Base-by-base conservation (phyloP, 2,797 vertebrate genomes). In the Sparus aurata region DNA sequence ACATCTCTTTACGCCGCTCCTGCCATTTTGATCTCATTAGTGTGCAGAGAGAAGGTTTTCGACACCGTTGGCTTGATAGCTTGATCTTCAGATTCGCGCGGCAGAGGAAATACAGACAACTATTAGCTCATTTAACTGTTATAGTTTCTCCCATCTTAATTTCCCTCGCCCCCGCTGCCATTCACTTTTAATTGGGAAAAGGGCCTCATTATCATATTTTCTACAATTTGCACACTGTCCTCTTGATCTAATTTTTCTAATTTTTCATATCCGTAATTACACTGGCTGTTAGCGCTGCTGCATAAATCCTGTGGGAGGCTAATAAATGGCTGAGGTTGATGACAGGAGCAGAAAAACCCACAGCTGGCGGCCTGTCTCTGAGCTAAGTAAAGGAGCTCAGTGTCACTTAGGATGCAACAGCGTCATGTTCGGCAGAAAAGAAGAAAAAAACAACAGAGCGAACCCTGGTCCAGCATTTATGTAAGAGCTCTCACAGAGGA, bases 321-420 rank as follows among this genome's bases (percentile, higher is more conserved):
- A 91, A 92, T 89, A 91, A 92, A 91, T 70, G 83, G 87, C 67
- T 71, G 74, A 85, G 55, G 71, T 72, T 87, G 79, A 85, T 85
- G 87, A 84, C 85, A 75, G 79, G 80, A 86, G 74, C 75, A 82
- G 75, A 86, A 73, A 91, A 87, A 59, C 38, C 69, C 81, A 84
- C 87, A 87, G 84, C 84, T 90, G 83, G 83, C 73, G 47, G 80
- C 22, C 34, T 82, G 71, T 89, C 88, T 87, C 73, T 79, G 79
- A 84, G 79, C 78, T 62, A 58, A 73, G 74, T 74, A 60, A 80
- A 69, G 68, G 71, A 87, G 88, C 85, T 87, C 75, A 67, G 67
- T 78, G 89, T 91, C 81, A 70, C 71, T 58, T 45, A 69, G 55
- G 57, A 81, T 71, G 72, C 78, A 61, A 66, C 74, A 57, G 57